These are phyloP conservation scores for Onthophagus taurus DNA, from an alignment of 1,140 invertebrate genomes.

Conservation along the genomic window DNA sequence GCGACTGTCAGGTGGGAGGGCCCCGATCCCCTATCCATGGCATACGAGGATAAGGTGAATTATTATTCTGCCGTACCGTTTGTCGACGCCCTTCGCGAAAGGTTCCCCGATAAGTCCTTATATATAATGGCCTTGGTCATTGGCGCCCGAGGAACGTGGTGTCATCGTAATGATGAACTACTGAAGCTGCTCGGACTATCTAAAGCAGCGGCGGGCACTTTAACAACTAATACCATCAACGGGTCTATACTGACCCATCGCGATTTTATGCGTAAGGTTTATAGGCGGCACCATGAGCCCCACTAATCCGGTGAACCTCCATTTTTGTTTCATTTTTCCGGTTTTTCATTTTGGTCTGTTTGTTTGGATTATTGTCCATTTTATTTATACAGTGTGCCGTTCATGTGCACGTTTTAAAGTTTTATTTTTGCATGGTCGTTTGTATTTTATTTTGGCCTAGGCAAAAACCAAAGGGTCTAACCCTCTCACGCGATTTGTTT, in stretches of 20 bases:
- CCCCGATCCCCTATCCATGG: neutral
- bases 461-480: neutral
- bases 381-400: neutral
- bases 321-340: neutral
- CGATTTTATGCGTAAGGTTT: conserved; percentile 4
- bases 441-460: neutral
- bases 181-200: neutral
- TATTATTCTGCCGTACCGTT: neutral
- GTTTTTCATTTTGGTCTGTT: too few relatives aligned
- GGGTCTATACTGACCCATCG: neutral
- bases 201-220: neutral
- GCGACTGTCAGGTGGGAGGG: conserved; percentile 11
- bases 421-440: too few relatives aligned
- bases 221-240: neutral
- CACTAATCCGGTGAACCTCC: neutral
- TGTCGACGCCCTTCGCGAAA: neutral
- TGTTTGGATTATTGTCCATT: too few relatives aligned
- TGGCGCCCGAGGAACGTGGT: conserved; percentile 2
- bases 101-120: neutral
- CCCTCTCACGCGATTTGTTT: neutral
- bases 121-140: neutral
- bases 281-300: neutral
- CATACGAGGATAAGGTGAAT: neutral
- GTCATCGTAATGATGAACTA: neutral
- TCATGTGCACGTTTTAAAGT: neutral